phyloP scores from a whole-genome alignment of 2,888 invertebrate genomes.

The Spodoptera littoralis region DNA sequence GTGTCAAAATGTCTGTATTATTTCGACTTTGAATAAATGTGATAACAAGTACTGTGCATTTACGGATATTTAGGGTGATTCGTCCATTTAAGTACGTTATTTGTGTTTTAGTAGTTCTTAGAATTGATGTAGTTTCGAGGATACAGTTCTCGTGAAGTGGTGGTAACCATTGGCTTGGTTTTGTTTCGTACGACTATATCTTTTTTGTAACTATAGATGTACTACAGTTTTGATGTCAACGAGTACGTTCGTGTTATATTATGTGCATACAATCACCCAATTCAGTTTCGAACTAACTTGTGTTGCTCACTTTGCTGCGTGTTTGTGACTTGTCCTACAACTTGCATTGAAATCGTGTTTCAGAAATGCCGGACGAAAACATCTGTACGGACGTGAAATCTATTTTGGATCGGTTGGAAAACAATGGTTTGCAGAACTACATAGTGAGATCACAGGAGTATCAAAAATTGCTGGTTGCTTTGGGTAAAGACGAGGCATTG shows the following conservation, averaged over 20 bases:
- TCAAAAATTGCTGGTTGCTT: slow-evolving; percentile 57
- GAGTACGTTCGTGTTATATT: slow-evolving; percentile 5
- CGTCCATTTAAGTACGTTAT: slow-evolving; percentile 32
- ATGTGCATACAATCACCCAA: not conserved
- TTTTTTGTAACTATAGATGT: slow-evolving; percentile 26
- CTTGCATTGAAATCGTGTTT: slow-evolving; percentile 37
- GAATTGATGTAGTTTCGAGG: not conserved
- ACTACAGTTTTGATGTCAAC: slow-evolving; percentile 4
- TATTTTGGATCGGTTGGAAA: slow-evolving; percentile 65
- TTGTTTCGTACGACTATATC: slow-evolving; percentile 39
- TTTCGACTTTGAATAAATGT: slow-evolving; percentile 33
- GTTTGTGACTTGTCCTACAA: not conserved
- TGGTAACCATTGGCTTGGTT: slow-evolving; percentile 33
- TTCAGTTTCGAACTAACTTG: slow-evolving; percentile 3
- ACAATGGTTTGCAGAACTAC: slow-evolving; percentile 56
- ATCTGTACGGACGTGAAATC: slow-evolving; percentile 50
- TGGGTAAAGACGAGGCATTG: slow-evolving; percentile 59
- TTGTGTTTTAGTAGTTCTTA: slow-evolving; percentile 6
- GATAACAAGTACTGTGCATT: slow-evolving; percentile 7
- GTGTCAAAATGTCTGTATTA: slow-evolving; percentile 57
- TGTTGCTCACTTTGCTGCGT: not conserved
- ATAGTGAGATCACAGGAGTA: slow-evolving; percentile 59
- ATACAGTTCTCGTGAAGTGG: not conserved
- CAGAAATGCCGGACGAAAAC: slow-evolving; percentile 71
- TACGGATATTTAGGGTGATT: slow-evolving; percentile 11